Conservation (phyloP, 2,888 invertebrate species). For the Aphidius colemani region DNA sequence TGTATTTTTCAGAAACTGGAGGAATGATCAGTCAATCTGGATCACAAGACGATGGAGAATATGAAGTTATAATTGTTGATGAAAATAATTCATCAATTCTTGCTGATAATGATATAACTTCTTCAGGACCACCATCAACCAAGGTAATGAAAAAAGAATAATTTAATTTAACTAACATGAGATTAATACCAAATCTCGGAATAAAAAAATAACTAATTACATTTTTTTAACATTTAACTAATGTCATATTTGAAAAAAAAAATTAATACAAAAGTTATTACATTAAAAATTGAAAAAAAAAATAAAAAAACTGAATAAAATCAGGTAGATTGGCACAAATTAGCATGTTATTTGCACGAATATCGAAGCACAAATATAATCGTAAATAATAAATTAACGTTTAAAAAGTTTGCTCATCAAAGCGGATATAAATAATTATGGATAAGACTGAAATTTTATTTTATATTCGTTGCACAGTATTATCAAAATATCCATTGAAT, state of each 20-base stretch:
- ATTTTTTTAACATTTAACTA: background rate
- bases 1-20: conserved; percentile 41
- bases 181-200: too few species aligned
- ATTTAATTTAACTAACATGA: too few species aligned
- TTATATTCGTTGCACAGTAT: too few species aligned
- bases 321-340: conserved; percentile 20
- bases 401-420: too few species aligned
- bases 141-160: conserved; percentile 66
- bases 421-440: too few species aligned
- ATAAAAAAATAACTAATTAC: too few species aligned
- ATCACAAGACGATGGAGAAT: conserved; percentile 78
- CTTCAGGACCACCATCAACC: conserved; percentile 77
- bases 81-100: conserved; percentile 84
- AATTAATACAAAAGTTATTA: background rate
- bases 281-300: conserved; percentile 1
- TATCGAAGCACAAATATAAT: conserved; percentile 32
- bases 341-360: conserved; percentile 29
- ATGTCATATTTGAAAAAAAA: background rate
- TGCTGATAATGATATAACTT: conserved; percentile 78
- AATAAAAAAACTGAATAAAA: conserved; percentile 8
- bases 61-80: conserved; percentile 88
- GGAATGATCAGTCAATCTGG: conserved; percentile 57
- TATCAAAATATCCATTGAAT: too few species aligned
- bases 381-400: conserved; percentile 32
- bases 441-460: too few species aligned